Evolutionary conservation across 2,113 vertebrate genomes (phyloP), one percentile per base, ranked within the genome.

Genomic region (Buteo buteo): DNA sequence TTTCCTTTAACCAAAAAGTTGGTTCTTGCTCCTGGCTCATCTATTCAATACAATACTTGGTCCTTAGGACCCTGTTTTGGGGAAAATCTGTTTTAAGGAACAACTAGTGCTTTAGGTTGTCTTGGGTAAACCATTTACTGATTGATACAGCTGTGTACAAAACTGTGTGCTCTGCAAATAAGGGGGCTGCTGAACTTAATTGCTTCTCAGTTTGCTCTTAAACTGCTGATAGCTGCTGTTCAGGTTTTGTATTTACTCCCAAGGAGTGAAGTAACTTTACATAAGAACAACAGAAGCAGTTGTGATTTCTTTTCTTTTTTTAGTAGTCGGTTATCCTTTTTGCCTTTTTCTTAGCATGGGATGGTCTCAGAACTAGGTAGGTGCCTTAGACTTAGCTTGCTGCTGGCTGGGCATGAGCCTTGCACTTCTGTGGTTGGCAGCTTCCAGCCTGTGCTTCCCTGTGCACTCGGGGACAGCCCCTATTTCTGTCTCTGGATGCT

Each of bases 381-480:
- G 57, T 67, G 28, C 32, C 57, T 78, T 57, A 49, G 47, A 59
- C n/a, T 59, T 67, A 57, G 34, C 31, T 93, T 79, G 31, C 73
- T 82, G 61, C 65, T 4, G 5, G 22, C 61, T 50, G 29, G 38
- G 52, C 73, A 13, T 1, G 9, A 92, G 69, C 38, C 20, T 38
- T 72, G 49, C 32, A 6, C 40, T 90, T 64, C 26, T 1, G 1
- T 1, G 1, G 21, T 65, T 0, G 0, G 31, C 65, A 82, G 36
- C 57, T 61, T 88, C 55, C 24, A 76, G 61, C 42, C 31, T 70
- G 32, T 70, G 55, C 73, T 22, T 82, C 31, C 16, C 36, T 50
- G 21, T n/a, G 13, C 4, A 17, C 42, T 11, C 1, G 1, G 34
- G 65, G 76, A 55, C 49, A 88, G 0, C 58, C 42, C 44, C 31